Base-by-base conservation (phyloP, 2,888 invertebrate genomes). In the Amblyjoppa fuscipennis region DNA sequence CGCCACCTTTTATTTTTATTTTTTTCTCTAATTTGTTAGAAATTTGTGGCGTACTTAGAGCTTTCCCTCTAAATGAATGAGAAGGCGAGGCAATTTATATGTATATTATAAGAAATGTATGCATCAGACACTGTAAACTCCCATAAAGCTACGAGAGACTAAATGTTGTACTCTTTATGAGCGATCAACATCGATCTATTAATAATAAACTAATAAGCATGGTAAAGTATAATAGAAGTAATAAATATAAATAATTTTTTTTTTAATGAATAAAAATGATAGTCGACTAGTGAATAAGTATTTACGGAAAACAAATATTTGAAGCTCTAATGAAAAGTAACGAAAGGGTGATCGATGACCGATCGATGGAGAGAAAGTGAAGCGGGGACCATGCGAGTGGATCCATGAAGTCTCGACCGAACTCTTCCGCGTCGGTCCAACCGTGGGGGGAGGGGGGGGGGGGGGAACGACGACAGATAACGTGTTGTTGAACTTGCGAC, bases 401-500 rank as follows among this genome's bases (percentile, higher is more conserved):
- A 79, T 79, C 83, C 83, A 83, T 41, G 74, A 78, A 83, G 74
- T 83, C 78, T 83, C 83, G 78, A 74, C 53, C 41, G 28, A 16
- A 61, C 64, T 83, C 83, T 83, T 83, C 83, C 78, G 83, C 61
- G 69, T 70, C 75, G 28, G 34, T 45, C n/a, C 28, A 7, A 25
- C 59, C 1, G 38, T 51, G 59, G 41, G 28, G 74, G 51, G 59
- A 68, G 41, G 73, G 74, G 73, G 61, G 38, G 51, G 68, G 41
- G 38, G 70, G 53, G 69, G 56, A 69, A 68, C 49, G 79, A 51
- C 45, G 53, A 31, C 82, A 75, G 89, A 90, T 90, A 88, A 89
- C 85, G 88, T 88, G 90, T 89, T 90, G 88, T 90, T 90, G 88
- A 90, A 90, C 89, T 88, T 89, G 85, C 80, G 68, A 82, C 85